Percentiles rank a stretch among this genome's conserved stretches.
Evolutionary conservation across 2,888 invertebrate species (phyloP).

Genomic region (Drosophila lutescens): DNA sequence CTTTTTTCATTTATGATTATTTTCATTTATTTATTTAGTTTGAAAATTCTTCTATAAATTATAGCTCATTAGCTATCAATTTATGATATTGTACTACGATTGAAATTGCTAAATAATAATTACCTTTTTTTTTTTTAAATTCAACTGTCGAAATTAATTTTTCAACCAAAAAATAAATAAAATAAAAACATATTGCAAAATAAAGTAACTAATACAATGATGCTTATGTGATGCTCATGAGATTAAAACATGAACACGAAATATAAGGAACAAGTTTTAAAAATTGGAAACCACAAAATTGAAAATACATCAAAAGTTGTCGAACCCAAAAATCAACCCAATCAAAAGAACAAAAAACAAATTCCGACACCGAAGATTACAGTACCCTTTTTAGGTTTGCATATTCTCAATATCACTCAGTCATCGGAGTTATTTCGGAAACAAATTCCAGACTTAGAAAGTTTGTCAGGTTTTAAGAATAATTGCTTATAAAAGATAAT

Average conservation of each 20-base stretch:
- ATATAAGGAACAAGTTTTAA: not conserved
- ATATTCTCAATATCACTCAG: not conserved
- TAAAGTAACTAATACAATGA: too few species aligned
- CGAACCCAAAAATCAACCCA: constrained; percentile 39
- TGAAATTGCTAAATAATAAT: too few species aligned
- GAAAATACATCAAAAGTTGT: constrained; percentile 76
- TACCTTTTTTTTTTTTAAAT: too few species aligned
- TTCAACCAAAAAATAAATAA: too few species aligned
- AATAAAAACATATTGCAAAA: too few species aligned
- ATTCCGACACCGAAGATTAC: not conserved
- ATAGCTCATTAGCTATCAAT: too few species aligned
- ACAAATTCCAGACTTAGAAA: too few species aligned
- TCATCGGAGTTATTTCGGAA: not conserved
- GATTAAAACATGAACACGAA: not conserved
- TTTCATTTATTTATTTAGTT: not conserved
- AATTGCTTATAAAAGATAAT: too few species aligned
- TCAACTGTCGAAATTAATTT: too few species aligned
- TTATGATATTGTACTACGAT: too few species aligned
- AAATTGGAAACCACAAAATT: constrained; percentile 65
- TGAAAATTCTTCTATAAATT: not conserved
- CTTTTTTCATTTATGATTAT: not conserved
- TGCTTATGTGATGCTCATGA: not conserved
- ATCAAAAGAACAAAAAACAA: constrained; percentile 3
- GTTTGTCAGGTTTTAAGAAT: too few species aligned
- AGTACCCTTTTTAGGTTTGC: constrained; percentile 6